Evolutionary conservation across 2,888 invertebrate genomes (phyloP).

Genomic region (Caenorhabditis sp.): DNA sequence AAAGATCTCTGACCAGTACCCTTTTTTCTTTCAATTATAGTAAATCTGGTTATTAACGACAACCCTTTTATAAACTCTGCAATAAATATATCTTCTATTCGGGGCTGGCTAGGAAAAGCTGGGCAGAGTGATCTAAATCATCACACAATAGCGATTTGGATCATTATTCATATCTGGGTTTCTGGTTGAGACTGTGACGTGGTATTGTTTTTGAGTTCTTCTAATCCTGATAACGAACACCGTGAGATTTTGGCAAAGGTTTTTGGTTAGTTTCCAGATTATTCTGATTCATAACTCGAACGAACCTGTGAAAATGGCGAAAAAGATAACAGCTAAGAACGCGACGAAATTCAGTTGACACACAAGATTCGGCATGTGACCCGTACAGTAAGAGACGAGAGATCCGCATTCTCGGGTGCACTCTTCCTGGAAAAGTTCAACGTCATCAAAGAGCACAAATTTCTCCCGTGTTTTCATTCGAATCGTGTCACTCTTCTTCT

Average conservation of each 20-base stretch:
- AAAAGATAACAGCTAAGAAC: constrained; percentile 57
- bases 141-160: not conserved
- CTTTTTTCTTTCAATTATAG: constrained; percentile 28
- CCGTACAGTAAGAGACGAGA: constrained; percentile 62
- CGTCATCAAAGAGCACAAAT: constrained; percentile 34
- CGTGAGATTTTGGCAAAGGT: constrained; percentile 7
- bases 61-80: constrained; percentile 5
- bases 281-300: not conserved
- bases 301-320: constrained; percentile 66
- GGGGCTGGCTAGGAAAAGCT: not conserved
- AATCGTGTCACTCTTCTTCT: too few species aligned
- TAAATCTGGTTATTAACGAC: constrained; percentile 37
- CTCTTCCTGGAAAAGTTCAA: constrained; percentile 54
- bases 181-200: constrained; percentile 7
- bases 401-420: constrained; percentile 57
- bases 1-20: constrained; percentile 38
- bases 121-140: not conserved
- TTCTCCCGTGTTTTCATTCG: constrained; percentile 15
- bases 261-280: constrained; percentile 10
- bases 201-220: not conserved
- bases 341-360: constrained; percentile 62
- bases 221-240: constrained; percentile 17
- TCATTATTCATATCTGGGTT: constrained; percentile 4
- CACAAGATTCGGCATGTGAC: constrained; percentile 54
- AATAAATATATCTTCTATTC: not conserved